Evolutionary conservation across 2,797 vertebrate genomes (phyloP).

Genomic region (Garrulus glandarius): DNA sequence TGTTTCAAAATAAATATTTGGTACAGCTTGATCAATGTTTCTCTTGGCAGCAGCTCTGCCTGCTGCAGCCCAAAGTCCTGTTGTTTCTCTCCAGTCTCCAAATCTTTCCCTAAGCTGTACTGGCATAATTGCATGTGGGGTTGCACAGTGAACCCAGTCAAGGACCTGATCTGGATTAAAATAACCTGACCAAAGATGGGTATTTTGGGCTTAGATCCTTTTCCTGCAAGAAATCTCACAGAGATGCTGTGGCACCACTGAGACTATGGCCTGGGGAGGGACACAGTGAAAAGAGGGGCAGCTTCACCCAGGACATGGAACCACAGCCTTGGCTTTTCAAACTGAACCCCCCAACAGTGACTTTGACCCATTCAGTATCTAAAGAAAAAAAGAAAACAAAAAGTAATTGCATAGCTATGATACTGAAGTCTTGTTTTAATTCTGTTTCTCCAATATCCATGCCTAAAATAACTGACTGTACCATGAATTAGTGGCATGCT

Average conservation of each 20-base stretch:
- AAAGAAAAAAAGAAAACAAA: neutral
- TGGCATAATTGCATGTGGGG: neutral
- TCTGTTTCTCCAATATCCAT: neutral
- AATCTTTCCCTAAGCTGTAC: neutral
- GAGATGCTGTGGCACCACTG: neutral
- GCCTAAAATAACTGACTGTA: neutral
- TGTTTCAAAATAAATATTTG: neutral
- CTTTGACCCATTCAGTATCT: neutral
- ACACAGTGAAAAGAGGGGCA: neutral
- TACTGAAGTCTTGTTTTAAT: neutral
- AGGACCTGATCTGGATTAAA: neutral
- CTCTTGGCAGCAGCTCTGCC: slow-evolving; percentile 29
- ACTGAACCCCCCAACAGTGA: neutral
- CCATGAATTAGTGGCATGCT: neutral
- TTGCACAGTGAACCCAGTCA: rapidly evolving
- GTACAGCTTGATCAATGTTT: neutral
- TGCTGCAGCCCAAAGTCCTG: neutral
- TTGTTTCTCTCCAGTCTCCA: neutral
- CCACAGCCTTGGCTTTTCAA: neutral
- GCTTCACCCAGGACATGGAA: neutral
- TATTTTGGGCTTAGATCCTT: neutral
- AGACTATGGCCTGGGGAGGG: neutral
- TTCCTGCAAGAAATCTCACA: neutral
- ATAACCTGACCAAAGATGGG: neutral
- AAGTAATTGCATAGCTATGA: neutral